These are phyloP conservation scores for Sakesphorus luctuosus DNA, from an alignment of 2,113 vertebrate genomes.

Conservation along the genomic window DNA sequence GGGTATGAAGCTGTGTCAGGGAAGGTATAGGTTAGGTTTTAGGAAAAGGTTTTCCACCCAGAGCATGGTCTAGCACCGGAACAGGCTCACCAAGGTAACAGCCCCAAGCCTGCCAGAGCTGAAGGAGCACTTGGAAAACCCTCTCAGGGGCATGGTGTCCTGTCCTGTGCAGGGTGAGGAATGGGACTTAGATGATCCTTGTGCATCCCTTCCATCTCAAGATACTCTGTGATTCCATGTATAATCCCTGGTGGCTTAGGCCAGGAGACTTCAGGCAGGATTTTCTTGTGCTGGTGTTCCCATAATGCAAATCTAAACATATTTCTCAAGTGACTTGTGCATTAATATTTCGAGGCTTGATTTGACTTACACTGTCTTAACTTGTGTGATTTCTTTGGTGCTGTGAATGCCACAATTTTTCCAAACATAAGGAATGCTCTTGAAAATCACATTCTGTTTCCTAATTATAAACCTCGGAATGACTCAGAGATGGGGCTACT, in stretches of 20 bases:
- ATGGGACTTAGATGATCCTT: background rate
- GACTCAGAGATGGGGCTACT: background rate
- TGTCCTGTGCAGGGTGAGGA: background rate
- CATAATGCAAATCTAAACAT: background rate
- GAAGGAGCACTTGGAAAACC: rapidly evolving
- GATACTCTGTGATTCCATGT: background rate
- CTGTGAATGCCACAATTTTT: background rate
- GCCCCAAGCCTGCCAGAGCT: background rate
- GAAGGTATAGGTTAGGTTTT: background rate
- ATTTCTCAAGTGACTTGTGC: background rate
- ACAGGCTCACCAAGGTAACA: background rate
- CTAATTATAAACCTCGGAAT: background rate
- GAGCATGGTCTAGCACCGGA: background rate
- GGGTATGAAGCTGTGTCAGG: background rate
- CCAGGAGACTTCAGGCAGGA: background rate
- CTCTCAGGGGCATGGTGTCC: background rate
- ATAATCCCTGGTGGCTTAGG: background rate
- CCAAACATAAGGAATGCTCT: background rate
- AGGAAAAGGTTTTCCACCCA: background rate
- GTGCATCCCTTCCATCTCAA: background rate
- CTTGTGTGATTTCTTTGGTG: background rate
- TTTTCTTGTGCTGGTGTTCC: background rate
- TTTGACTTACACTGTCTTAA: background rate
- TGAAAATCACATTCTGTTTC: background rate
- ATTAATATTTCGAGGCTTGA: background rate